Evolutionary conservation across 2,888 invertebrate genomes (phyloP), one percentile per base, ranked within the genome.

Genomic region (Athrips mouffetella): DNA sequence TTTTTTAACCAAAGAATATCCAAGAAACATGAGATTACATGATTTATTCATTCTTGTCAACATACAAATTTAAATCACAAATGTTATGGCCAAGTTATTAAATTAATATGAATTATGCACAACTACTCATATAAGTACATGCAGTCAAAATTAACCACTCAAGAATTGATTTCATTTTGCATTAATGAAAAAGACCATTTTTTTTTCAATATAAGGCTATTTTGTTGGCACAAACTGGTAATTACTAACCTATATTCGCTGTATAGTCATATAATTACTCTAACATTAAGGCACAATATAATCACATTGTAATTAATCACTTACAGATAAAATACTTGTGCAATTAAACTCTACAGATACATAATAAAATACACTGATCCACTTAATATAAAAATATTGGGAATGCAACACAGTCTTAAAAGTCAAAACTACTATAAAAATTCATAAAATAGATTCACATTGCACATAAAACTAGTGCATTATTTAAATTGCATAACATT

Each of bases 191-290:
- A n/a, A n/a, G n/a, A n/a, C n/a, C n/a, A n/a, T n/a, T n/a, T n/a
- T n/a, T n/a, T n/a, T n/a, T n/a, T n/a, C n/a, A n/a, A n/a, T n/a
- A n/a, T 25, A 53, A 48, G 51, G 57, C 60, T 61, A 61, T 61
- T 69, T 64, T 59, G 79, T 84, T 85, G 84, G 85, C 85, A 84
- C 85, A 75, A 73, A 47, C 63, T 76, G 78, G 77, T 80, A 76
- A 76, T 27, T n/a, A 47, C 27, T 48, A 18, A 35, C 2, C n/a
- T 31, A 13, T n/a, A 52, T 40, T 48, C 48, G 50, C 49, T 51
- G 62, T 55, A 70, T 54, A 59, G 62, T 54, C 40, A 53, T 55
- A n/a, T 21, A 53, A 54, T 55, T 53, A 47, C 57, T 60, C 56
- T 52, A 59, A 62, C 70, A 68, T 76, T 76, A 81, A 81, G 82